These are phyloP conservation scores for Glaucidium brasilianum DNA, from an alignment of 2,113 vertebrate genomes.

Conservation along the genomic window DNA sequence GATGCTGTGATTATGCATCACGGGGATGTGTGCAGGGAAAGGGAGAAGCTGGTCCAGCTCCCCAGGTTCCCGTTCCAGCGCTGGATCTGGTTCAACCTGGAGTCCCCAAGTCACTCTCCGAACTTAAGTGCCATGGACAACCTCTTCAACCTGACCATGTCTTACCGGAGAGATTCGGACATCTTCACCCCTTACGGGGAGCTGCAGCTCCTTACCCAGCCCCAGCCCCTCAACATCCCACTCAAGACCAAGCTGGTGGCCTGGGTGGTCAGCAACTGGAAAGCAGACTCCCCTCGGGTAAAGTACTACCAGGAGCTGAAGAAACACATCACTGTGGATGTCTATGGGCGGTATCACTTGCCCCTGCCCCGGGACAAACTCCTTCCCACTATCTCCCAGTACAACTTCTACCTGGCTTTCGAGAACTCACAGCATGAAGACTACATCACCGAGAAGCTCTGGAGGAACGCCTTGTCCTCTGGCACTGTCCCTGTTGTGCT, in stretches of 20 bases:
- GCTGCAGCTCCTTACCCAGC: not conserved
- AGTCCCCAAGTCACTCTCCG: not conserved
- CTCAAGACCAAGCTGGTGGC: constrained; percentile 66
- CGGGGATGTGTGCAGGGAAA: not conserved
- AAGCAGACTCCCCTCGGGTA: not conserved
- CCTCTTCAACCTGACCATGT: constrained; percentile 65
- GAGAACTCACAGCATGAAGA: constrained; percentile 78
- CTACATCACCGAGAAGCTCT: constrained; percentile 82
- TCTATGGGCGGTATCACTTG: constrained; percentile 52
- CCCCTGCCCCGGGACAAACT: not conserved
- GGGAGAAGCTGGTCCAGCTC: not conserved
- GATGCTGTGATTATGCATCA: constrained; percentile 40
- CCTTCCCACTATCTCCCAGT: constrained; percentile 27
- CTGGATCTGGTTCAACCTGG: constrained; percentile 68
- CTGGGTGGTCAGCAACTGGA: constrained; percentile 79
- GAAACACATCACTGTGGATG: constrained; percentile 45
- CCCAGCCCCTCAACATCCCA: not conserved
- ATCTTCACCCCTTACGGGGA: constrained; percentile 56
- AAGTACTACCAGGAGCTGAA: constrained; percentile 62
- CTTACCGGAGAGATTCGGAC: constrained; percentile 49
- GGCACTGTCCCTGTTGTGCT: constrained; percentile 69
- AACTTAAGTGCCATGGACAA: constrained; percentile 3
- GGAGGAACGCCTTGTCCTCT: constrained; percentile 71
- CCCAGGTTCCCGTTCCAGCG: not conserved
- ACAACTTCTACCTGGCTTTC: constrained; percentile 82